Evolutionary conservation across 2,888 invertebrate genomes (phyloP), one percentile per base, ranked within the genome.

Genomic region (Altica lythri): DNA sequence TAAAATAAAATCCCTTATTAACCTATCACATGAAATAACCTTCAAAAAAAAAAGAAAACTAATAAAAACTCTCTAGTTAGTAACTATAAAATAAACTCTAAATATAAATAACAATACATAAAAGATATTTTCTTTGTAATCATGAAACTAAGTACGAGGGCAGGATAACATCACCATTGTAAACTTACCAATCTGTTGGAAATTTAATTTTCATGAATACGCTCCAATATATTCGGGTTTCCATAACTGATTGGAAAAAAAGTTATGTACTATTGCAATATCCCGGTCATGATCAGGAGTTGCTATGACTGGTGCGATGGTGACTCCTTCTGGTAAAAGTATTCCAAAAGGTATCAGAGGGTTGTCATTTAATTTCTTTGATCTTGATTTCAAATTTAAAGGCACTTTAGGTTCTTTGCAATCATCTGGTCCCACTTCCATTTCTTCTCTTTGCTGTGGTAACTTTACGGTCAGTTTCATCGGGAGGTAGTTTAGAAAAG

Each of bases 241-340:
- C 81, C 81, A 81, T 40, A 81, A 71, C 62, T 81, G 81, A 68
- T 81, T 79, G 38, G 75, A 75, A 68, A 81, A 81, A 67, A 81
- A 81, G 61, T 79, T 79, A 64, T 80, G 77, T 32, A 81, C 79
- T 63, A 80, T 76, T 43, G 78, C 78, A 38, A 80, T 77, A 61
- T 80, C 79, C 60, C 78, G 72, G 65, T 78, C 78, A 64, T 75
- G 78, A 63, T 77, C 78, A n/a, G 75, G 72, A 4, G 71, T 73
- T 4, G 73, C 73, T 19, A 71, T 75, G 3, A 78, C 76, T 10
- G 78, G 77, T 38, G 76, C 74, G 55, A 78, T 78, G 54, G 77
- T 77, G 30, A 78, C 76, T 35, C 78, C 77, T 42, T 78, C 78
- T 16, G 78, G 78, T 57, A 78, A 65, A 46, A 77, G 62, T 40